Percentiles rank a stretch among this genome's conserved stretches.
phyloP scores from a whole-genome alignment of 2,113 vertebrate species.

The Lontra canadensis region DNA sequence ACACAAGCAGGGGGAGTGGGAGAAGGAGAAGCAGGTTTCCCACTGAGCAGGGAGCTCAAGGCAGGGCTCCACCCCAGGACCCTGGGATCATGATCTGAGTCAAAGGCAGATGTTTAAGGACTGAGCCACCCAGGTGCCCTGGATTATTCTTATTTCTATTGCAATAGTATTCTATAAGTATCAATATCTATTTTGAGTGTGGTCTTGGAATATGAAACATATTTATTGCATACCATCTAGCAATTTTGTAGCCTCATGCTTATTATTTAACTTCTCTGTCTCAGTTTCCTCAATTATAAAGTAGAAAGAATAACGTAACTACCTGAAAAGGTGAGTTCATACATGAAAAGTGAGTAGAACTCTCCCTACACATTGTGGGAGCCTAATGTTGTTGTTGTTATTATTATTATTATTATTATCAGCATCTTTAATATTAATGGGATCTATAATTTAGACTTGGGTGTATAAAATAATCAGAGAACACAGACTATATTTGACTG shows the following conservation, averaged over 20 bases:
- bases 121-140: neutral
- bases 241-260: neutral
- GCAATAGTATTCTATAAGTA: neutral
- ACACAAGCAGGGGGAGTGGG: no score
- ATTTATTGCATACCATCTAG: neutral
- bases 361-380: neutral
- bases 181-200: neutral
- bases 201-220: neutral
- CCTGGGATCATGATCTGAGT: no score
- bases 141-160: neutral
- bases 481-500: neutral
- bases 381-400: neutral
- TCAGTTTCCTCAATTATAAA: neutral
- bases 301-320: neutral
- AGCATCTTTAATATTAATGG: neutral
- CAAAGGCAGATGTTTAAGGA: no score
- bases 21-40: no score
- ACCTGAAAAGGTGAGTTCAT: neutral
- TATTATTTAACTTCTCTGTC: neutral
- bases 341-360: neutral
- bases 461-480: neutral
- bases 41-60: no score
- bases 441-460: neutral
- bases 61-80: no score
- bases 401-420: neutral